A percentile compares a stretch with the other conserved stretches of the same genome.
Conservation (phyloP, 2,797 vertebrate genomes). For the Aldrovandia affinis region DNA sequence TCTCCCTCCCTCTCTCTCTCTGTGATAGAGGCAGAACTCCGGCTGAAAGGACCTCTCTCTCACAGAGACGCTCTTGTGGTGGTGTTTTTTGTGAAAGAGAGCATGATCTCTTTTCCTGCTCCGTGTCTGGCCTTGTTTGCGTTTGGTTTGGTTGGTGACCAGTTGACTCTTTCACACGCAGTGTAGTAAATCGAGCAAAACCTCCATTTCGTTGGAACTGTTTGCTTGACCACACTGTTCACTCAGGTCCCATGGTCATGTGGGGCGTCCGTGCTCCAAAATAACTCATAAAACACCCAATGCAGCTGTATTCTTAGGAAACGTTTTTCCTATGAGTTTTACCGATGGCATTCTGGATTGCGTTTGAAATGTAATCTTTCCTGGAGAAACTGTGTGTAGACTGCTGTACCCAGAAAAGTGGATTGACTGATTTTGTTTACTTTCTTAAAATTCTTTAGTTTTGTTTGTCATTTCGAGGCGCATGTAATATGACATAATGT, state of each 20-base stretch:
- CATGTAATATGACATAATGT: too few relatives aligned
- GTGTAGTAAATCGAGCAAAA: constrained; percentile 23
- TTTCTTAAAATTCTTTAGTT: too few relatives aligned
- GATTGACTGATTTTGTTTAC: too few relatives aligned
- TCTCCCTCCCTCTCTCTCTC: background rate
- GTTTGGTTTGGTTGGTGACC: constrained; percentile 22
- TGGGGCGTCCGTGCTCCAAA: background rate
- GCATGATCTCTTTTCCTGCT: constrained; percentile 21
- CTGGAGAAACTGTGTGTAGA: too few relatives aligned
- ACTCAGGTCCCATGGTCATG: background rate
- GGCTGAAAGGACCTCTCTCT: background rate
- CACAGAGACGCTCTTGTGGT: constrained; percentile 19
- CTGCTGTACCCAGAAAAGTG: too few relatives aligned
- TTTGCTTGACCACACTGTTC: background rate
- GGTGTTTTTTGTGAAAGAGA: constrained; percentile 14
- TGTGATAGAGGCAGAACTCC: background rate
- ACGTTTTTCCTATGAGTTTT: background rate
- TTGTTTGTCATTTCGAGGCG: too few relatives aligned
- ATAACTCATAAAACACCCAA: background rate
- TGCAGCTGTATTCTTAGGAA: background rate
- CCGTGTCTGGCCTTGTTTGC: constrained; percentile 3
- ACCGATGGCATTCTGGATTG: background rate
- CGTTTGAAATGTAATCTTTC: background rate
- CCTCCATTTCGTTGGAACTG: constrained; percentile 11
- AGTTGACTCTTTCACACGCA: constrained; percentile 6